These are phyloP conservation scores for Pollenia amentaria DNA, from an alignment of 2,888 invertebrate species.

Conservation along the genomic window DNA sequence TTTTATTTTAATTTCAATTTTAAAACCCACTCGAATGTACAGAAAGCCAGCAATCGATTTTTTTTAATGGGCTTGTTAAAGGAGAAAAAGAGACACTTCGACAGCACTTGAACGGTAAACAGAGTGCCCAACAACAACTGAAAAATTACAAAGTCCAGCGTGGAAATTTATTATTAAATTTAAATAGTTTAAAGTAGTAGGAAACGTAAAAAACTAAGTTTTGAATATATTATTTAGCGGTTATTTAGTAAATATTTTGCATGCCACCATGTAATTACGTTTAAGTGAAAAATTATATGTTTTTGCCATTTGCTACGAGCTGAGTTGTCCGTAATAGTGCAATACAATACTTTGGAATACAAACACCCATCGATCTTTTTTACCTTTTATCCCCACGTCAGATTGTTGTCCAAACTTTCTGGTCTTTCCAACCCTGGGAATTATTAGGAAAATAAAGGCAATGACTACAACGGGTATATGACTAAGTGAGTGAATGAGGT, in stretches of 20 bases:
- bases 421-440: constrained; percentile 56
- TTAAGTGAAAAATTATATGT: constrained; percentile 76
- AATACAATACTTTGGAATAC: constrained; percentile 22
- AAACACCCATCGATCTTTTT: constrained; percentile 69
- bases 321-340: neutral
- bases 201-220: constrained; percentile 14
- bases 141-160: constrained; percentile 22
- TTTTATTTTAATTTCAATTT: constrained; percentile 56
- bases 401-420: neutral
- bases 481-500: constrained; percentile 3
- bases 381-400: neutral
- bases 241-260: constrained; percentile 70
- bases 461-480: neutral
- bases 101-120: neutral
- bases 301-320: constrained; percentile 23
- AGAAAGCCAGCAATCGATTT: constrained; percentile 39
- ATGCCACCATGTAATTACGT: constrained; percentile 74
- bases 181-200: constrained; percentile 25
- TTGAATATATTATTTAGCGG: constrained; percentile 66
- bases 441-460: neutral
- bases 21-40: constrained; percentile 30
- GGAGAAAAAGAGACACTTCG: constrained; percentile 23
- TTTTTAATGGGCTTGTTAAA: constrained; percentile 52
- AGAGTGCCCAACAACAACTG: neutral
- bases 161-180: constrained; percentile 64